Conservation (phyloP, 1,140 invertebrate genomes). For the Potamilus streckersoni region DNA sequence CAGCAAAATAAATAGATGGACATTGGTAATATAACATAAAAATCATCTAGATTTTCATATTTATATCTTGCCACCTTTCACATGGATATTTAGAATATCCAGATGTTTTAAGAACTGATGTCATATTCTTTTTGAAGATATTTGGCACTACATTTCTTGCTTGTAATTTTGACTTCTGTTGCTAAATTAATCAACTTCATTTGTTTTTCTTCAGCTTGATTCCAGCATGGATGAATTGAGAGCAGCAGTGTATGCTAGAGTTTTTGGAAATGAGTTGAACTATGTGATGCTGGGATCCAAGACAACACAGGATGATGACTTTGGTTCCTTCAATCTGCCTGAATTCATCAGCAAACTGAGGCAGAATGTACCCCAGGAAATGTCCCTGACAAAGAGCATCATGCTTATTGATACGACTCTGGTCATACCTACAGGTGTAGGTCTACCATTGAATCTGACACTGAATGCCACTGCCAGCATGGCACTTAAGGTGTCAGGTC, state of each 20-base stretch:
- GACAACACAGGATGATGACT: constrained; percentile 53
- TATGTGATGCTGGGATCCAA: constrained; percentile 70
- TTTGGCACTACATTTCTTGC: too few relatives aligned
- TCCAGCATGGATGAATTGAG: constrained; percentile 48
- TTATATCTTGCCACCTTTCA: too few relatives aligned
- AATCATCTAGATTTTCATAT: too few relatives aligned
- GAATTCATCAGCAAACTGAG: constrained; percentile 72
- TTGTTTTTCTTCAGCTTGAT: constrained; percentile 23
- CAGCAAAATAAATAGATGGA: too few relatives aligned
- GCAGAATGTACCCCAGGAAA: constrained; percentile 54
- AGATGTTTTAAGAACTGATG: too few relatives aligned
- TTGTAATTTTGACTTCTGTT: neutral
- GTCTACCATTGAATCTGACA: constrained; percentile 85
- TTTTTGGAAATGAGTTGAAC: constrained; percentile 67
- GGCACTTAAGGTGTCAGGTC: constrained; percentile 78
- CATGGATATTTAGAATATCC: too few relatives aligned
- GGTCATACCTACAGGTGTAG: constrained; percentile 82
- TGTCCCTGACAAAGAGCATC: constrained; percentile 73
- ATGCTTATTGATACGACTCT: constrained; percentile 89
- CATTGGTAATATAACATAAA: too few relatives aligned
- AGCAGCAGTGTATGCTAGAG: constrained; percentile 61
- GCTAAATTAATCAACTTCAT: neutral
- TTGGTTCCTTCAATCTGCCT: constrained; percentile 26
- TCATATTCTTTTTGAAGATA: too few relatives aligned
- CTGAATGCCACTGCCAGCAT: constrained; percentile 87